Conservation (phyloP, 92 coral and sea anemone genomes). For the Parazoanthus darwini region DNA sequence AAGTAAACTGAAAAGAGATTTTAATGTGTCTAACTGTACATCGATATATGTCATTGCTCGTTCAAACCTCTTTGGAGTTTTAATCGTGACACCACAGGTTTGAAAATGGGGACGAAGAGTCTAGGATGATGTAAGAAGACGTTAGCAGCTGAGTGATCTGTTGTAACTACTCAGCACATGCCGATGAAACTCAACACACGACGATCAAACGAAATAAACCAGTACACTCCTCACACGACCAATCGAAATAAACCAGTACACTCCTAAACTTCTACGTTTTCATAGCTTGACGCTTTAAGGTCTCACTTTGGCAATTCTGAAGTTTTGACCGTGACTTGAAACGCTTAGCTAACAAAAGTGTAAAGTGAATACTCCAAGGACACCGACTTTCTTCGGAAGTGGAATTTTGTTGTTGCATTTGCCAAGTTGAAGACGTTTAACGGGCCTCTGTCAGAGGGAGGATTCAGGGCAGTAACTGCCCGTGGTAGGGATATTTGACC, state of each 20-base stretch:
- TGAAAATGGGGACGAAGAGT: conserved; percentile 1
- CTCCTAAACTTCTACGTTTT: too few species aligned
- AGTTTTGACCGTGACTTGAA: too few species aligned
- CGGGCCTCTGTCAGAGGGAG: too few species aligned
- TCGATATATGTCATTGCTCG: neutral
- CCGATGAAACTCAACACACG: neutral
- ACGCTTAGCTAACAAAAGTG: too few species aligned
- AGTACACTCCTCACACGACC: neutral
- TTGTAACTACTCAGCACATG: neutral
- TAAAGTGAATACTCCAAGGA: too few species aligned
- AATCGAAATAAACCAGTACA: neutral
- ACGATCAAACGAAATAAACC: neutral
- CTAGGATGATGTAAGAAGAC: neutral
- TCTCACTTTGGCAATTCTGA: neutral
- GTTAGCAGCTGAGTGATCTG: neutral
- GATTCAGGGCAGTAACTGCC: too few species aligned
- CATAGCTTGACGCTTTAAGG: neutral
- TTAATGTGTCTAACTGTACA: neutral
- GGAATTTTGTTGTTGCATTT: too few species aligned
- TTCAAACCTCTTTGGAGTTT: neutral
- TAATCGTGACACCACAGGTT: conserved; percentile 4
- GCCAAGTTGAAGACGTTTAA: too few species aligned
- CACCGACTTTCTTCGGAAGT: too few species aligned
- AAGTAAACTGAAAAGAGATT: neutral
- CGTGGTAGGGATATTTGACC: too few species aligned